Evolutionary conservation across 2,797 vertebrate species (phyloP), one percentile per base, ranked within the genome.

Genomic region (Semotilus atromaculatus): DNA sequence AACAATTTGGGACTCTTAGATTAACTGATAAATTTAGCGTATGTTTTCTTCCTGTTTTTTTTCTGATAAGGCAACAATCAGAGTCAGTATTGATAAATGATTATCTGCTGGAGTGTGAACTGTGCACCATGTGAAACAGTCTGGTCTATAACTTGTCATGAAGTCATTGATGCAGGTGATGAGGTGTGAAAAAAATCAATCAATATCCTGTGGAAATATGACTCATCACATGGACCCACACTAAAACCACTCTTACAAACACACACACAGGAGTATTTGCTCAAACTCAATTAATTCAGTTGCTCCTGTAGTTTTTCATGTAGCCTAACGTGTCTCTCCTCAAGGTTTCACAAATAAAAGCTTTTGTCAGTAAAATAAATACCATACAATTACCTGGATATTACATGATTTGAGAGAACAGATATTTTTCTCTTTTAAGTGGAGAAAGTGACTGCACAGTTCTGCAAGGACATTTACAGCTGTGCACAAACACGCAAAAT

Each of bases 51-150:
- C 14, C 10, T 9, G 60, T 13, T n/a, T 1, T 36, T 68, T n/a
- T 72, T 64, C 14, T 34, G 36, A 78, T 43, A 82, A 84, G 38
- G 74, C 45, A 77, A 48, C 62, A 66, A 64, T 51, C 43, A 14
- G 31, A 83, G 68, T 82, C 31, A 77, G 71, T 51, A 86, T 80
- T 48, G 71, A 87, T 87, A 67, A 82, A 58, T 38, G 38, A 74
- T 86, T 83, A 81, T 83, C 64, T 64, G 73, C 31, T 86, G 83
- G 53, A 81, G 74, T 81, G 80, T 86, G 45, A 79, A 81, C 53
- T 19, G 38, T 36, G 26, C 67, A 85, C n/a, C 11, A 38, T 70
- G 45, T 70, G 43, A 70, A 85, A 51, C 43, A 81, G 53, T 72
- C 79, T 71, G 38, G 55, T 87, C 26, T 77, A 16, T 55, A 76